Evolutionary conservation across 2,113 vertebrate species (phyloP).

Genomic region (Balaenoptera acutorostrata): DNA sequence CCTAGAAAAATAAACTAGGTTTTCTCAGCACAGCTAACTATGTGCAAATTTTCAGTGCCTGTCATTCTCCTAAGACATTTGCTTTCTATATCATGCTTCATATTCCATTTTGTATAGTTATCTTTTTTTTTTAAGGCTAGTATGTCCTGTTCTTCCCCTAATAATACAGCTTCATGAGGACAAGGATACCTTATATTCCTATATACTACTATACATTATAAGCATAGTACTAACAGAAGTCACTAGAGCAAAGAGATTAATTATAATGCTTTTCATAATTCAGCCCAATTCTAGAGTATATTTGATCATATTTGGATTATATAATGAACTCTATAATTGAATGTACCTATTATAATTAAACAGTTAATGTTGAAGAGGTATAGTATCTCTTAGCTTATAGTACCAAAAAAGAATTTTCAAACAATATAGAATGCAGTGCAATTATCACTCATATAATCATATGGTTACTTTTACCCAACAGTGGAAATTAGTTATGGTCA

Average conservation of each 20-base stretch:
- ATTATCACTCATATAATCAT: not conserved
- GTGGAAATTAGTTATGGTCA: not conserved
- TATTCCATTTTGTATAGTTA: not conserved
- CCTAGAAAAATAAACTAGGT: not conserved
- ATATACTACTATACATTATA: not conserved
- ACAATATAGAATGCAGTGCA: not conserved
- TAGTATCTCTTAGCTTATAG: not conserved
- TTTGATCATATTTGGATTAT: constrained; percentile 18
- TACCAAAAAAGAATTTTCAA: not conserved
- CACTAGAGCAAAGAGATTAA: not conserved
- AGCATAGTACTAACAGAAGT: not conserved
- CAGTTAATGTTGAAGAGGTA: not conserved
- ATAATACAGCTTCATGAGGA: not conserved
- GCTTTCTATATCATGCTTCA: not conserved
- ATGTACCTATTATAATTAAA: not conserved
- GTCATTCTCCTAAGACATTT: not conserved
- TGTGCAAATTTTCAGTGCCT: not conserved
- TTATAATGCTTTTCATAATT: not conserved
- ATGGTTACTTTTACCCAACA: not conserved
- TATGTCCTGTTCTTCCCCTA: not conserved
- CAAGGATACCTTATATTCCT: not conserved
- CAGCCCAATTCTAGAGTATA: not conserved
- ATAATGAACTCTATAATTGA: not conserved
- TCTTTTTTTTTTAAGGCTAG: not conserved
- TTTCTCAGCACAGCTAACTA: not conserved